These are phyloP conservation scores for Gastrophryne carolinensis DNA, from an alignment of 2,797 vertebrate genomes.

Conservation along the genomic window DNA sequence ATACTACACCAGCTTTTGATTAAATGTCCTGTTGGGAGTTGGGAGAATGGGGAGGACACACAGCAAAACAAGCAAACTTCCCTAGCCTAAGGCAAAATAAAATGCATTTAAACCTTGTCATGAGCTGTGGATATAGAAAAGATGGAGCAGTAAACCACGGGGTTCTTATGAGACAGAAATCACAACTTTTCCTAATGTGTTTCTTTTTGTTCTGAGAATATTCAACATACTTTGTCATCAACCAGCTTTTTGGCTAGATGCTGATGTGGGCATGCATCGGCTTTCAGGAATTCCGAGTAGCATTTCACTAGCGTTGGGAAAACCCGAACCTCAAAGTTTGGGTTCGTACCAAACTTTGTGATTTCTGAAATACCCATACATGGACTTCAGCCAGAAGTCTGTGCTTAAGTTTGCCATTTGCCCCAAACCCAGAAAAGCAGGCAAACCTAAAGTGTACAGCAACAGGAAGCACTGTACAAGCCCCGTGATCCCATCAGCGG, in stretches of 20 bases:
- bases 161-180: neutral
- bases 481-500: too few species aligned
- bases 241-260: neutral
- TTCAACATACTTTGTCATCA: constrained; percentile 18
- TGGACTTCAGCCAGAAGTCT: too few species aligned
- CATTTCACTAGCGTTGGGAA: too few species aligned
- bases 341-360: too few species aligned
- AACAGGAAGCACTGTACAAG: too few species aligned
- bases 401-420: too few species aligned
- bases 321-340: too few species aligned
- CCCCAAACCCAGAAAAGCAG: too few species aligned
- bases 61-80: constrained; percentile 51
- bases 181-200: neutral
- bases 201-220: neutral
- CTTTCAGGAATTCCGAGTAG: neutral
- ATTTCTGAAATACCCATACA: too few species aligned
- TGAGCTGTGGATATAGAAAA: constrained; percentile 47
- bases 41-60: constrained; percentile 46
- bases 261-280: neutral
- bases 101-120: constrained; percentile 59
- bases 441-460: too few species aligned
- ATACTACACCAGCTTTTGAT: constrained; percentile 46
- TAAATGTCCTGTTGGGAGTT: constrained; percentile 15
- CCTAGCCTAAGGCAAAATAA: constrained; percentile 53
- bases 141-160: neutral